Base-by-base conservation (phyloP, 2,797 vertebrate genomes). In the Fundulus diaphanus region DNA sequence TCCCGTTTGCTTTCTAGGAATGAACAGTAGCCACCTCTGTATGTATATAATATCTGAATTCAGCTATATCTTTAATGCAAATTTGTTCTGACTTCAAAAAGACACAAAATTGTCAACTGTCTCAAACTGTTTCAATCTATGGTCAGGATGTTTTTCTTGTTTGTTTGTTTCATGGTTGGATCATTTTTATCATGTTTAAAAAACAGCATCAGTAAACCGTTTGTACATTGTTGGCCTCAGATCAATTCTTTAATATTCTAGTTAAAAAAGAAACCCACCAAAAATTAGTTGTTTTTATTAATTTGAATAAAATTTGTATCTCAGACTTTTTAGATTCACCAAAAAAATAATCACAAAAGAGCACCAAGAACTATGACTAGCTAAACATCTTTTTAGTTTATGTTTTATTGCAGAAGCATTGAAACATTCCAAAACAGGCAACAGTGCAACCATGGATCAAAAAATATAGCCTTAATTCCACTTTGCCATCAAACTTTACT, bases 71-170 rank as follows among this genome's bases (percentile, higher is more conserved):
- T 7, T 27, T 16, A 24, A 42, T 66, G 37, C 37, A 72, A 61
- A 57, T 77, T 57, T 56, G 67, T 61, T 68, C 54, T 65, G 54
- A 56, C 40, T 75, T 27, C 22, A 63, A 42, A 42, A 56, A 48
- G 22, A 63, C 27, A 61, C 44, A 33, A 73, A 77, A 22, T 54
- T 8, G 27, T 61, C 13, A 57, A 42, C 31, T 18, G 46, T 70
- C 7, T 73, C 54, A 69, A 66, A 73, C 24, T 29, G 7, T 35
- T 31, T 70, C 44, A 35, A 44, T 46, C 7, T 18, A 27, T 16
- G 59, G 33, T 37, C 20, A 37, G 20, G 33, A 63, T 20, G 33
- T 33, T 11, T 52, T 20, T 33, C 35, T 35, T 63, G 33, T 24
- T 18, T 63, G 35, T 22, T 51, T 3, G 24, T 61, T 6, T 24